Evolutionary conservation across 2,113 vertebrate species (phyloP).

Genomic region (Grammomys surdaster): DNA sequence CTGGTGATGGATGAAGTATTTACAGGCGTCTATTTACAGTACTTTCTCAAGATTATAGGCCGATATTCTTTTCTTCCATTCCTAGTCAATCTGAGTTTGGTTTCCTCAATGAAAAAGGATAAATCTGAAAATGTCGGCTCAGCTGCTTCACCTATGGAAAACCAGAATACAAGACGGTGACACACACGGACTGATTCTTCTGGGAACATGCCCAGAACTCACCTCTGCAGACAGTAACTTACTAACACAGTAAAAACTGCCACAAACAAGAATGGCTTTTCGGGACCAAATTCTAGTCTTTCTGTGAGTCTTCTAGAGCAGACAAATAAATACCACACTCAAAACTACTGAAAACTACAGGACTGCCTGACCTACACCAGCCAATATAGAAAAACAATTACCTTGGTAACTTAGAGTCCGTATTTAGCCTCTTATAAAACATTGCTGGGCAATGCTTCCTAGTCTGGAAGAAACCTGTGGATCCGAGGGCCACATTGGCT

Average conservation of each 20-base stretch:
- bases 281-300: not conserved
- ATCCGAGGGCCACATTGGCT: not conserved
- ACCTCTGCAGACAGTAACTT: not conserved
- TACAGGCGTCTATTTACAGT: conserved; percentile 91
- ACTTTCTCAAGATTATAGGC: conserved; percentile 91
- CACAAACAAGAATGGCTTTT: conserved; percentile 14
- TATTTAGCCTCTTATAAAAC: not conserved
- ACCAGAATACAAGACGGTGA: conserved; percentile 43
- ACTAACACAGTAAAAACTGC: not conserved
- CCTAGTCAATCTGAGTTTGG: conserved; percentile 95
- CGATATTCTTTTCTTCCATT: conserved; percentile 90
- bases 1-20: conserved; percentile 91
- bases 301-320: not conserved
- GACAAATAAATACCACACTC: not conserved
- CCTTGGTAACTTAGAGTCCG: not conserved
- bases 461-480: not conserved
- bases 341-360: not conserved
- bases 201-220: conserved; percentile 6
- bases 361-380: not conserved
- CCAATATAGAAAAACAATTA: conserved; percentile 5
- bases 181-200: not conserved
- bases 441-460: conserved; percentile 6
- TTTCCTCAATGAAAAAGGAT: conserved; percentile 95
- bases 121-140: conserved; percentile 95
- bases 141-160: conserved; percentile 93